A percentile compares a stretch with the other conserved stretches of the same genome.
Evolutionary conservation across 1,140 invertebrate genomes (phyloP).

Genomic region (Magallana gigas): DNA sequence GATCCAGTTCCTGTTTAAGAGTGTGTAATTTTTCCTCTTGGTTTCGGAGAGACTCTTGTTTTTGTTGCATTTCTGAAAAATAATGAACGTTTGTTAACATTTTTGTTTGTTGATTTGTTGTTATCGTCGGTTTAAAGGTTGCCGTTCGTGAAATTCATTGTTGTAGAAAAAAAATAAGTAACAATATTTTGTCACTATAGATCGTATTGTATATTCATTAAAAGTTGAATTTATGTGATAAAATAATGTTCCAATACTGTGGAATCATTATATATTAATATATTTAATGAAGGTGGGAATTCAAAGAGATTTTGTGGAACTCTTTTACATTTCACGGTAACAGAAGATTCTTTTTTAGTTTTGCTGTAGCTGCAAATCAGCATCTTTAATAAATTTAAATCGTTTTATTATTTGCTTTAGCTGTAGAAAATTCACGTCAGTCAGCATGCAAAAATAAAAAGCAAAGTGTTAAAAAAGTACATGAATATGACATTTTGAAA

Average conservation of each 20-base stretch:
- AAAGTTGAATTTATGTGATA: too few species aligned
- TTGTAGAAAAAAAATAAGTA: too few species aligned
- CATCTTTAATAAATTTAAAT: background rate
- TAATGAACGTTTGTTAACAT: background rate
- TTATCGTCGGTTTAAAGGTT: background rate
- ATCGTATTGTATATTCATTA: too few species aligned
- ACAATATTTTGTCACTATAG: too few species aligned
- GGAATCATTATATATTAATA: too few species aligned
- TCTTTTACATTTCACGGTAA: too few species aligned
- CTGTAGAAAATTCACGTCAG: background rate
- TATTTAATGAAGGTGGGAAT: too few species aligned
- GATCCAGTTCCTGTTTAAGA: conserved; percentile 44
- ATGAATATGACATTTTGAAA: background rate
- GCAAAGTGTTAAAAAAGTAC: background rate
- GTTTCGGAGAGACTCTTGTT: conserved; percentile 31
- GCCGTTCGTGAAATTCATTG: too few species aligned
- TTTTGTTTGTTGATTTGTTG: background rate
- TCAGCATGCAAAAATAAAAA: too few species aligned
- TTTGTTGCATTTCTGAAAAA: conserved; percentile 35
- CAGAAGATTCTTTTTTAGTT: too few species aligned
- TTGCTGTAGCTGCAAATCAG: background rate
- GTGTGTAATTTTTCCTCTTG: conserved; percentile 32
- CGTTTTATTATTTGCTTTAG: background rate
- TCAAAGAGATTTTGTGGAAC: too few species aligned
- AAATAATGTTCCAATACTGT: too few species aligned